A percentile compares a stretch with the other conserved stretches of the same genome.
Conservation (phyloP, 1,140 invertebrate genomes). For the Ptiloglossa arizonensis region DNA sequence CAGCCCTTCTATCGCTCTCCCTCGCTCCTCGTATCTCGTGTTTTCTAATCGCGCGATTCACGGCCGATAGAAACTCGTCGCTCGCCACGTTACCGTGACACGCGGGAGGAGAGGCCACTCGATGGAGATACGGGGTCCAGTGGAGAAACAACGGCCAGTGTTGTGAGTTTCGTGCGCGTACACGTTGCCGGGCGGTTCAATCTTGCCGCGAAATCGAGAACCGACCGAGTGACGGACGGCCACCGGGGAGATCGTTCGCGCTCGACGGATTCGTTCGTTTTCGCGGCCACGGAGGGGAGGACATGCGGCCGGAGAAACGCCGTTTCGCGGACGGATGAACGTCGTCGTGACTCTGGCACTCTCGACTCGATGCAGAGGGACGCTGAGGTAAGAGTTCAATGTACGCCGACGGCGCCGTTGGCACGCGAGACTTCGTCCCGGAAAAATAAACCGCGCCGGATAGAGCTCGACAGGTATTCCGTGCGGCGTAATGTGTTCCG, state of each 20-base stretch:
- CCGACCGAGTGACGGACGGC: not conserved
- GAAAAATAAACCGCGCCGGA: slow-evolving; percentile 33
- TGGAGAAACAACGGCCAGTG: slow-evolving; percentile 35
- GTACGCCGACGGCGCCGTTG: slow-evolving; percentile 42
- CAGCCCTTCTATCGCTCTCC: slow-evolving; percentile 44
- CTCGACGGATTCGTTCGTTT: not conserved
- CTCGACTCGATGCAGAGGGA: slow-evolving; percentile 58
- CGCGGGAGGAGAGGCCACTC: slow-evolving; percentile 11
- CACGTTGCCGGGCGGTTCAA: not conserved
- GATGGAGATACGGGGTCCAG: slow-evolving; percentile 13
- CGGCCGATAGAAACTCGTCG: not conserved
- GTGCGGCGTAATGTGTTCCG: not conserved
- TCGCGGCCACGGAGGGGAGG: not conserved
- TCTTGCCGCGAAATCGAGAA: slow-evolving; percentile 16
- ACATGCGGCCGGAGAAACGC: slow-evolving; percentile 38
- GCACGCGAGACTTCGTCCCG: slow-evolving; percentile 52
- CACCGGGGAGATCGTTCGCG: not conserved
- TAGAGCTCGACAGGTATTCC: not conserved
- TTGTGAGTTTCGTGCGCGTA: slow-evolving; percentile 18
- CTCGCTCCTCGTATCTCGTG: slow-evolving; percentile 25
- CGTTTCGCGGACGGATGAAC: slow-evolving; percentile 55
- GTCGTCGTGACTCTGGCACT: slow-evolving; percentile 47
- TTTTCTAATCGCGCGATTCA: slow-evolving; percentile 24
- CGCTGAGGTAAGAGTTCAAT: slow-evolving; percentile 66
- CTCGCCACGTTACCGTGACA: not conserved